These are phyloP conservation scores for Manacus vitellinus DNA, from an alignment of 2,113 vertebrate genomes.

Conservation along the genomic window DNA sequence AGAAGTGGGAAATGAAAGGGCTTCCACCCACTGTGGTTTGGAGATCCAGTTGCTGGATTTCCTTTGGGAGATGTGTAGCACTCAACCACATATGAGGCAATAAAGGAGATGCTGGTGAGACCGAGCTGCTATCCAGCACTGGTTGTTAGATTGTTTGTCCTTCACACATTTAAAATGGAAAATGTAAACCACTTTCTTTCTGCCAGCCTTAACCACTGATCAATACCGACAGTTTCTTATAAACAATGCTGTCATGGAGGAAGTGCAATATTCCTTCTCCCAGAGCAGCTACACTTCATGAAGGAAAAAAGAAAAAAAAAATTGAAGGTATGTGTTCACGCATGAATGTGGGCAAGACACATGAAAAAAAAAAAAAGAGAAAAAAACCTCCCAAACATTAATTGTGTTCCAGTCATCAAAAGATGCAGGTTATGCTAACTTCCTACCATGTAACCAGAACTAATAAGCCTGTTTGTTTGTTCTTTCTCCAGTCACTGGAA, in stretches of 20 bases:
- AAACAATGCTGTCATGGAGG: background rate
- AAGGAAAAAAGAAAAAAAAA: background rate
- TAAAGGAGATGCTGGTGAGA: background rate
- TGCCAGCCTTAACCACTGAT: conserved; percentile 16
- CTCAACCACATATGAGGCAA: background rate
- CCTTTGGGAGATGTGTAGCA: background rate
- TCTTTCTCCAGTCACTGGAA: background rate
- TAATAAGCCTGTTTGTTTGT: background rate
- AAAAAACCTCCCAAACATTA: background rate
- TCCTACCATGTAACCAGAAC: background rate
- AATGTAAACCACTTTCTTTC: background rate
- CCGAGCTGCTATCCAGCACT: background rate
- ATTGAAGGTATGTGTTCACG: background rate
- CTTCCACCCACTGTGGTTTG: background rate
- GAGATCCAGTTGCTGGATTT: background rate
- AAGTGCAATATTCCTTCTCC: conserved; percentile 31
- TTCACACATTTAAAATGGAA: conserved; percentile 16
- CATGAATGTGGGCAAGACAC: background rate
- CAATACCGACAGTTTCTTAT: conserved; percentile 34
- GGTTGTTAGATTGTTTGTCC: conserved; percentile 1
- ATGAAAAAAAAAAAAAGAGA: background rate
- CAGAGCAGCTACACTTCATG: background rate
- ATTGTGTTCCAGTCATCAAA: background rate
- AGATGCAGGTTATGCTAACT: background rate
- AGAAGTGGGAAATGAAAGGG: background rate